Conservation (phyloP, 2,797 vertebrate genomes). For the Australoheros facetus region DNA sequence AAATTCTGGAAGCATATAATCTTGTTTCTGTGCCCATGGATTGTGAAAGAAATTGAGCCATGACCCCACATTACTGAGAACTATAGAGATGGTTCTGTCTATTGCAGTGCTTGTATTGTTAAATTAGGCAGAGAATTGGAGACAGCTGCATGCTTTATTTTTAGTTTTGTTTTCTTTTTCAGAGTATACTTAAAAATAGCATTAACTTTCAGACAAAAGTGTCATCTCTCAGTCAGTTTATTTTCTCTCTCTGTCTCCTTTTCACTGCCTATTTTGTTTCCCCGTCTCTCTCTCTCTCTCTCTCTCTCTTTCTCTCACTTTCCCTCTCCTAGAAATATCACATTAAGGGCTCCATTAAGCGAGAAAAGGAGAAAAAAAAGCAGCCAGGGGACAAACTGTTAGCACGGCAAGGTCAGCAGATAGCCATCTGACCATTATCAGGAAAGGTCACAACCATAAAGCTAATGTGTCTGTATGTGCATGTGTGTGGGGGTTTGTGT, state of each 20-base stretch:
- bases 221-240: conserved; percentile 32
- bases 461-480: conserved; percentile 9
- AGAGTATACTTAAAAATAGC: conserved; percentile 31
- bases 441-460: conserved; percentile 55
- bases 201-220: conserved; percentile 41
- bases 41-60: conserved; percentile 10
- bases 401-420: conserved; percentile 68
- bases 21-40: neutral
- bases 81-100: conserved; percentile 1
- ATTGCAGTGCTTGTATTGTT: conserved; percentile 18
- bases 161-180: neutral
- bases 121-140: conserved; percentile 16
- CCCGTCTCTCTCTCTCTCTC: neutral
- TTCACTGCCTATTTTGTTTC: neutral
- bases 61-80: neutral
- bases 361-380: conserved; percentile 37
- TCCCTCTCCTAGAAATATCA: conserved; percentile 15
- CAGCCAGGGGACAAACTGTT: conserved; percentile 52
- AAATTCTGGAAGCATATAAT: neutral
- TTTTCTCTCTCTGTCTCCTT: neutral
- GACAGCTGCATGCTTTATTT: conserved; percentile 28
- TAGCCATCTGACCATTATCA: conserved; percentile 62
- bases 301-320: conserved; percentile 5
- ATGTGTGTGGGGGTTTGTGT: neutral
- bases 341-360: conserved; percentile 51